Evolutionary conservation across 2,797 vertebrate species (phyloP), one percentile per base, ranked within the genome.

Genomic region (Alosa sapidissima): DNA sequence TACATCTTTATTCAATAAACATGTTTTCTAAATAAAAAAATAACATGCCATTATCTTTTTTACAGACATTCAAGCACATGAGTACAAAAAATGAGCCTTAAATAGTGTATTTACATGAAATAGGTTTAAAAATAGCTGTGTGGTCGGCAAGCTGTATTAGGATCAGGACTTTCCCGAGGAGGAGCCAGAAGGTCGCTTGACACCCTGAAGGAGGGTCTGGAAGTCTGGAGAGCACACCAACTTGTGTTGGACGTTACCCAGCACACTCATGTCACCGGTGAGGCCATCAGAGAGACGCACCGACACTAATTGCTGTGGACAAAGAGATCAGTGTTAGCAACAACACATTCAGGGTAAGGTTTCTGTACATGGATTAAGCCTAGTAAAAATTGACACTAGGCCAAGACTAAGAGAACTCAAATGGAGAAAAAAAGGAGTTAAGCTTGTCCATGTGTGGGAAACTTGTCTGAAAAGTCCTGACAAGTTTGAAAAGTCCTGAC

Each of bases 191-290:
- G 90, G 0, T 60, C 85, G 48, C 19, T 91, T 87, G 41, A 88
- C 85, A 81, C 92, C 91, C 81, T 89, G 89, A 54, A 95, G 91
- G 55, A 96, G 92, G 48, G 92, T 89, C 89, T 95, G 90, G 84
- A 96, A 95, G 89, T 95, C 92, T 0, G 95, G 95, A 82, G 95
- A 95, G 68, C 95, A 90, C 41, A 96, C 95, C 84, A 96, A 90
- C 87, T 96, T 96, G 92, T 95, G 94, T 60, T 90, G 88, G 84
- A 96, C 82, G 55, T 95, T 94, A 41, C 95, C 95, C 5, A 96
- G 83, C 75, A 95, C 93, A 47, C 90, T 93, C 94, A 96, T 93
- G 87, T 96, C 94, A 49, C 95, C 95, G 0, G 91, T 93, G 16
- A 89, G 91, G n/a, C 94, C 92, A 0, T 95, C 95, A 0, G 93